phyloP scores from a whole-genome alignment of 2,888 invertebrate genomes.

The Myopa testacea region DNA sequence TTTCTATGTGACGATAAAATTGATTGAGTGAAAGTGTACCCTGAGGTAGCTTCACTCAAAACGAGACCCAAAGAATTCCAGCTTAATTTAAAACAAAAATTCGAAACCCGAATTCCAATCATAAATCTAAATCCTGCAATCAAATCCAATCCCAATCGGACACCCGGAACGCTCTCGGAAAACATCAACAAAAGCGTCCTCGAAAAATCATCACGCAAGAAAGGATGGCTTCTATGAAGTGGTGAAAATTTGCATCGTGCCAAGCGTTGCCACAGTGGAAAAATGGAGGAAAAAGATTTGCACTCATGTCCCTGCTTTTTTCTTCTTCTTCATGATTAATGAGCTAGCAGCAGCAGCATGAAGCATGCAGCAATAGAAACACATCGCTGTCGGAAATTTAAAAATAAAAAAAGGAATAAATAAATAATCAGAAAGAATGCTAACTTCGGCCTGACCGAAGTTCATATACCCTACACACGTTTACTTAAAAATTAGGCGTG shows the following conservation, averaged over 20 bases:
- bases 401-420: background rate
- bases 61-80: background rate
- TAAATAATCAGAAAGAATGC: too few species aligned
- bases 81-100: background rate
- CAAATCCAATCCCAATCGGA: slow-evolving; percentile 18
- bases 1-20: too few species aligned
- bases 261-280: background rate
- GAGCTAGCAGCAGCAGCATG: slow-evolving; percentile 11
- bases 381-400: slow-evolving; percentile 7
- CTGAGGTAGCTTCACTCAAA: background rate
- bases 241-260: background rate
- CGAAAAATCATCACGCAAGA: slow-evolving; percentile 2
- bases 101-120: background rate
- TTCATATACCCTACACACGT: too few species aligned
- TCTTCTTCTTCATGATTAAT: slow-evolving; percentile 18
- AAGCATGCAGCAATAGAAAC: slow-evolving; percentile 2
- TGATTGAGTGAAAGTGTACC: background rate
- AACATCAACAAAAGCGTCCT: slow-evolving; percentile 19
- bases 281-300: slow-evolving; percentile 1
- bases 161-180: slow-evolving; percentile 11
- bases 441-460: too few species aligned
- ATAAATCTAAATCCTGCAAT: slow-evolving; percentile 2
- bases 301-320: background rate
- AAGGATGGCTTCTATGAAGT: background rate
- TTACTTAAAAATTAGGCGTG: too few species aligned